These are phyloP conservation scores for Melanchra persicariae DNA, from an alignment of 2,888 invertebrate genomes.

Conservation along the genomic window DNA sequence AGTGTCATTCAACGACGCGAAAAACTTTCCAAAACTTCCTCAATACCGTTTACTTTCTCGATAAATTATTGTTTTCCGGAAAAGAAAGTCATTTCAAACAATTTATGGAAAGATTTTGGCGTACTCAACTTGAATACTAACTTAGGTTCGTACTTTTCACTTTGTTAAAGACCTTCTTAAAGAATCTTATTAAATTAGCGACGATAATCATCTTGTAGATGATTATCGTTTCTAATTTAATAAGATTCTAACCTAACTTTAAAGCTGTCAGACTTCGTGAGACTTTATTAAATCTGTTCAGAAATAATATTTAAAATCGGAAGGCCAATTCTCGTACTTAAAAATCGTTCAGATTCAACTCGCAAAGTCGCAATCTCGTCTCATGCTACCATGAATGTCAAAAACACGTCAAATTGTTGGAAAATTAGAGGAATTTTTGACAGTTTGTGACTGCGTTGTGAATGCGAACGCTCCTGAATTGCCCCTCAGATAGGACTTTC, in stretches of 20 bases:
- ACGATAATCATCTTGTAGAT: too few species aligned
- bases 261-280: not conserved
- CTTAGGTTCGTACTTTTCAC: slow-evolving; percentile 14
- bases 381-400: too few species aligned
- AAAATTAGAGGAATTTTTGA: too few species aligned
- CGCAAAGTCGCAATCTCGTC: too few species aligned
- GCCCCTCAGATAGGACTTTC: not conserved
- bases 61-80: slow-evolving; percentile 51
- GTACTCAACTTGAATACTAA: slow-evolving; percentile 32
- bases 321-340: slow-evolving; percentile 28
- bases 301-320: slow-evolving; percentile 31
- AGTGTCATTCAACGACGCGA: slow-evolving; percentile 73
- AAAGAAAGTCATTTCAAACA: slow-evolving; percentile 47
- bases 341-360: not conserved
- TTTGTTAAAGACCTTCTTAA: slow-evolving; percentile 16
- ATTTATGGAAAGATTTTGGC: slow-evolving; percentile 31
- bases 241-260: slow-evolving; percentile 8
- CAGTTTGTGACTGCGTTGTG: too few species aligned
- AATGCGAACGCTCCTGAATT: too few species aligned
- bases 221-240: slow-evolving; percentile 2
- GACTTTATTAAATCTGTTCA: not conserved
- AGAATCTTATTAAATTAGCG: too few species aligned
- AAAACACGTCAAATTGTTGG: too few species aligned
- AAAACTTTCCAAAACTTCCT: slow-evolving; percentile 61
- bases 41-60: slow-evolving; percentile 47